Base-by-base conservation (phyloP, 1,140 invertebrate genomes). In the Microplitis mediator region DNA sequence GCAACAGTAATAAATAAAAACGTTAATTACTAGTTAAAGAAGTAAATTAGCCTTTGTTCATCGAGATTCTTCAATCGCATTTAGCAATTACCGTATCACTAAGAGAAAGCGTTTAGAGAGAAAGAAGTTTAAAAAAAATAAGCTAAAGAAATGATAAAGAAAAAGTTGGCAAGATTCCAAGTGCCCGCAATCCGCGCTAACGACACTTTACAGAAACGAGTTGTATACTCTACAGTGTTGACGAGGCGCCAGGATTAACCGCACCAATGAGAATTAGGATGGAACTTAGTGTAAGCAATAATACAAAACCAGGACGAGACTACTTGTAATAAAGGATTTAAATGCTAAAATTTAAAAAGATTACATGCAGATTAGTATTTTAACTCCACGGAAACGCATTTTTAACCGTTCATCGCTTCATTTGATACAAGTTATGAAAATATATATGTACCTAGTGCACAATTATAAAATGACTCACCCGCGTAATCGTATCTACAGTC, bases 101-200 rank as follows among this genome's bases (percentile, higher is more conserved):
- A 23, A 54, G 65, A 67, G 65, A 67, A 67, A 67, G 65, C 50
- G 65, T 67, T 67, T 67, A 52, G 50, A 54, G 32, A 52, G 65
- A 67, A 67, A 45, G 39, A 45, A 45, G 6, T 11, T 45, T 5
- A 39, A 45, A 45, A 45, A 45, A 39, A 45, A 64, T 9, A 39
- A 64, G n/a, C 3, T 2, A n/a, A 39, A 45, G n/a, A 23, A 45
- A 23, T 23, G 2, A 23, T 23, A 14, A 64, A 45, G 9, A n/a
- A 52, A 31, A 54, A 32, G 51, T 50, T 67, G 65, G 65, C 65
- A 67, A 67, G 65, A 67, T 31, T 67, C 65, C 65, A 67, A 67
- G 65, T 67, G 65, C 65, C 50, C 65, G 65, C 65, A 67, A 67
- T 67, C 65, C 65, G 31, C 23, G 65, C 65, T 67, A 67, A 67